Evolutionary conservation across 2,888 invertebrate genomes (phyloP), one percentile per base, ranked within the genome.

Genomic region (Drosophila pseudotalamancana): DNA sequence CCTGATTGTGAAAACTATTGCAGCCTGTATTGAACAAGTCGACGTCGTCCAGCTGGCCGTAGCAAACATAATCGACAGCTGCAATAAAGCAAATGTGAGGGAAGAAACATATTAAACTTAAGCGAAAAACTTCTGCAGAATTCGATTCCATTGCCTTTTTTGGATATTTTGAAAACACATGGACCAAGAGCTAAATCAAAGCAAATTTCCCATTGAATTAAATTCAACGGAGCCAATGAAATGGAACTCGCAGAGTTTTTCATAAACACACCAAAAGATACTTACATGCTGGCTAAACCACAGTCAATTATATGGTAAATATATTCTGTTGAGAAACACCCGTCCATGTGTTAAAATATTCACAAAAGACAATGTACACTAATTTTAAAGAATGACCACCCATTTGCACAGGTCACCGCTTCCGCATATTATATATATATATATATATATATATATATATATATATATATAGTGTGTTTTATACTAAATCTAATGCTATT

Each of bases 81-180:
- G 72, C n/a, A 89, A 87, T 9, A 5, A 61, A 14, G 19, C 37
- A n/a, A n/a, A 49, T 29, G 27, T 54, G 49, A 62, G 43, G 67
- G 32, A 53, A 27, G 23, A 12, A 14, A 21, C n/a, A 39, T 18
- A 21, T 61, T 49, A 57, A 43, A 32, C 34, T 59, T 65, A 64
- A 66, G 32, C 35, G 76, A 85, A 81, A 81, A 87, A 82, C 81
- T 85, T 57, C 87, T 80, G 87, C 87, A 59, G 65, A 69, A 77
- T 85, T 88, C 88, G 61, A 87, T 89, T 90, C 88, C 89, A 89
- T 90, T 89, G 89, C 90, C 89, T 49, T 76, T 69, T 70, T 69
- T 66, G 57, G 83, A 89, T 89, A 90, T 89, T 89, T 87, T 76
- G 70, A 71, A 81, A 80, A 89, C 90, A 89, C 89, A 90, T 89